Conservation (phyloP, 30 jellyfish, hydroid and myxozoan species). For the Cassiopea andromeda region DNA sequence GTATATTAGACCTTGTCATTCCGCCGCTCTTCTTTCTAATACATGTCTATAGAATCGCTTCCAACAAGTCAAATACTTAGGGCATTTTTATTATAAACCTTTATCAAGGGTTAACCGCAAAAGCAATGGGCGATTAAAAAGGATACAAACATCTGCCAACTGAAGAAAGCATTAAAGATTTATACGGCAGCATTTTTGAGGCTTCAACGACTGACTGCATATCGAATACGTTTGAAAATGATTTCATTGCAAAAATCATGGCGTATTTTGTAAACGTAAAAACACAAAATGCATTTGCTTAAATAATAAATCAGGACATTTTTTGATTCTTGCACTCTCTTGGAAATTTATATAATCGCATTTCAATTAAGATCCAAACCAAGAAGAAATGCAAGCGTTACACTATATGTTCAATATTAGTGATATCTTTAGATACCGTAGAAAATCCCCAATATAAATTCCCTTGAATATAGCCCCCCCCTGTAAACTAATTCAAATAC, state of each 20-base stretch:
- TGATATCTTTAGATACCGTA: too few relatives aligned
- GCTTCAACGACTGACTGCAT: conserved; percentile 11
- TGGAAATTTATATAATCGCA: background rate
- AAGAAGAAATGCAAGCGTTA: background rate
- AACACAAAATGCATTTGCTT: background rate
- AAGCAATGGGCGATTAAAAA: conserved; percentile 66
- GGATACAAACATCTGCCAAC: conserved; percentile 62
- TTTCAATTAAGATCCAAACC: background rate
- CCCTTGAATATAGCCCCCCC: too few relatives aligned
- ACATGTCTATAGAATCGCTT: conserved; percentile 23
- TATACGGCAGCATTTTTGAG: conserved; percentile 23
- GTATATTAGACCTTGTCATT: conserved; percentile 20
- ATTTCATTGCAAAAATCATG: conserved; percentile 22
- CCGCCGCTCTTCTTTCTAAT: conserved; percentile 27
- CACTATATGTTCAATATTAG: too few relatives aligned
- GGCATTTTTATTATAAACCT: conserved; percentile 58
- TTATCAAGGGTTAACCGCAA: conserved; percentile 75
- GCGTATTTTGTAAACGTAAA: background rate
- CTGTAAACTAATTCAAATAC: too few relatives aligned
- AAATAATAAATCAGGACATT: background rate
- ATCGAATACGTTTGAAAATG: conserved; percentile 4
- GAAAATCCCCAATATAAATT: too few relatives aligned
- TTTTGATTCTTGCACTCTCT: background rate
- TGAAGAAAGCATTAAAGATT: conserved; percentile 22
- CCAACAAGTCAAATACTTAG: conserved; percentile 49